Conservation (phyloP, 2,888 invertebrate species). For the Thymelicus acteon region DNA sequence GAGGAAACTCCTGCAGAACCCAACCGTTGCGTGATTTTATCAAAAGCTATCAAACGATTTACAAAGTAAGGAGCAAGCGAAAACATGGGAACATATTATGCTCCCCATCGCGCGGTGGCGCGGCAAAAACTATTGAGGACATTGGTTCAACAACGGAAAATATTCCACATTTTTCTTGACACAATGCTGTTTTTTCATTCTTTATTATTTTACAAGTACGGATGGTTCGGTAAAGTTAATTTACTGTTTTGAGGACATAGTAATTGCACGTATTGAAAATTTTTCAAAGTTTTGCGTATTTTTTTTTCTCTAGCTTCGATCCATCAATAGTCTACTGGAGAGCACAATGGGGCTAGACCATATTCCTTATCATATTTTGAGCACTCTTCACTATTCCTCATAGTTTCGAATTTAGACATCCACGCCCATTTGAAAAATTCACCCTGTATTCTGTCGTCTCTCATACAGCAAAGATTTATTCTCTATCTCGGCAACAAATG, state of each 20-base stretch:
- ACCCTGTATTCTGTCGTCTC: no score
- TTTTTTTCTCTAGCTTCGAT: no score
- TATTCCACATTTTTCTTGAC: conserved; percentile 48
- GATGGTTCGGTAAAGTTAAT: conserved; percentile 36
- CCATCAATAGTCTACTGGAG: no score
- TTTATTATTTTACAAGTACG: conserved; percentile 65
- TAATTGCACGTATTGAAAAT: no score
- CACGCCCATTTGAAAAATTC: no score
- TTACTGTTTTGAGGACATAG: background rate
- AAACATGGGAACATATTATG: conserved; percentile 43
- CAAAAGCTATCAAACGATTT: conserved; percentile 44
- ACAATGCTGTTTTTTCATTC: conserved; percentile 62
- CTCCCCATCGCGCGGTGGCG: conserved; percentile 35
- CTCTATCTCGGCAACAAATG: no score
- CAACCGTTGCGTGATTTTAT: conserved; percentile 38
- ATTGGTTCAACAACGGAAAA: conserved; percentile 46
- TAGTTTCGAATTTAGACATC: no score
- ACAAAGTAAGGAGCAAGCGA: conserved; percentile 43
- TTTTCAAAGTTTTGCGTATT: no score
- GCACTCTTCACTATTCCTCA: no score
- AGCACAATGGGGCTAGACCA: no score
- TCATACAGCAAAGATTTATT: no score
- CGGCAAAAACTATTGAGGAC: conserved; percentile 47
- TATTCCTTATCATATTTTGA: no score
- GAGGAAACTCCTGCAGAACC: background rate